Evolutionary conservation across 1,140 invertebrate genomes (phyloP), one percentile per base, ranked within the genome.

Genomic region (Temnothorax curvispinosus): DNA sequence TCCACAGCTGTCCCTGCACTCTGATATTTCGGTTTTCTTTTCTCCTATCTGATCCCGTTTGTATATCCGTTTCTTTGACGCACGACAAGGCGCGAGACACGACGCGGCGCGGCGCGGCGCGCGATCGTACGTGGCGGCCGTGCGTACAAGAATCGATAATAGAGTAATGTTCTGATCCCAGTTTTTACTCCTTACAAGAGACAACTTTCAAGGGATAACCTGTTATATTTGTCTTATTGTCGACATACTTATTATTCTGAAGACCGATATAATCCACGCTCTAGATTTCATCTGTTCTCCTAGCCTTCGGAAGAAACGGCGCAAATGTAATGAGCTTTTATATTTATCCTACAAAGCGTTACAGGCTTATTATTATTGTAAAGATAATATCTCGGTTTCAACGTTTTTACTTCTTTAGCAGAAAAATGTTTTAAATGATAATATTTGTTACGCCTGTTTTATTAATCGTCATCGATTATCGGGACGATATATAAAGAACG

Each of bases 21-120:
- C 52, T 84, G 80, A 84, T 84, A 84, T 84, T 84, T 84, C 69
- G 54, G 9, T 60, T 85, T 85, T 85, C 64, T 65, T 47, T 35
- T 9, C n/a, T 47, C 41, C 41, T 50, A 27, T 47, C 41, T 78
- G 58, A 78, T 76, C 74, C 47, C 84, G 84, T 85, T 77, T 65
- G 60, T 80, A 65, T 85, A 65, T 86, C 64, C 52, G 75, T 82
- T 67, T 80, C 76, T 38, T 71, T 35, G 50, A 21, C 75, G 41
- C 21, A 21, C 18, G 69, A 64, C 81, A 85, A 77, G 56, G n/a
- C 44, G 58, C 72, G 50, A 65, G 38, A 85, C 71, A 78, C 65
- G 71, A 65, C 54, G 27, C 47, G 71, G 65, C 54, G 27, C 47
- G 38, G 15, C 69, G 35, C 62, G 84, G 47, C 52, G 15, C 69